Evolutionary conservation across 2,113 vertebrate species (phyloP).

Genomic region (Cheilinus undulatus): DNA sequence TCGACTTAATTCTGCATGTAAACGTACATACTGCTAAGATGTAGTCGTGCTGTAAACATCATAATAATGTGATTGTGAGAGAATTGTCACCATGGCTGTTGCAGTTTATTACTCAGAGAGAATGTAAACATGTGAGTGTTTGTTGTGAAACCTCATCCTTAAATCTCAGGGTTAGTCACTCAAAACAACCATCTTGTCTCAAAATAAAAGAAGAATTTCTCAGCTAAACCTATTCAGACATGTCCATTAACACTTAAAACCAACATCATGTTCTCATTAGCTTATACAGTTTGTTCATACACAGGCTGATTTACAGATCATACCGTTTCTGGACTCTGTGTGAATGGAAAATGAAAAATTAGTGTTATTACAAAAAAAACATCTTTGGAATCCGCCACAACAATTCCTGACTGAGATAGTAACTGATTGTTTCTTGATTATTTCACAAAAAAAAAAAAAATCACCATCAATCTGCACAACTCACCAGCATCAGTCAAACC

Average conservation of each 20-base stretch:
- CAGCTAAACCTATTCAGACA: constrained; percentile 62
- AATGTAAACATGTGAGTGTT: constrained; percentile 81
- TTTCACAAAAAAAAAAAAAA: constrained; percentile 72
- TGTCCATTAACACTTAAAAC: constrained; percentile 67
- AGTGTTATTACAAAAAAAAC: constrained; percentile 59
- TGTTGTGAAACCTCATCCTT: constrained; percentile 61
- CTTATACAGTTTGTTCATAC: constrained; percentile 86
- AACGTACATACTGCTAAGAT: no score
- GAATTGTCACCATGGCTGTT: constrained; percentile 59
- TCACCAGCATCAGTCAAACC: constrained; percentile 81
- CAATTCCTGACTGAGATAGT: constrained; percentile 77
- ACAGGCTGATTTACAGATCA: constrained; percentile 69
- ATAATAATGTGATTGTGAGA: constrained; percentile 59
- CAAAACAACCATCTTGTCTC: constrained; percentile 62
- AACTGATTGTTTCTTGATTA: constrained; percentile 82
- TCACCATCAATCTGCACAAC: constrained; percentile 72
- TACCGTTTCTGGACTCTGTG: constrained; percentile 79
- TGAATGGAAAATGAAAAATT: constrained; percentile 74
- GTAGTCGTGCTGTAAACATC: constrained; percentile 80
- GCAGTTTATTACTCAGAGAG: constrained; percentile 62
- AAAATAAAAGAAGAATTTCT: constrained; percentile 38
- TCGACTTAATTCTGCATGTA: no score
- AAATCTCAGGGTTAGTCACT: constrained; percentile 73
- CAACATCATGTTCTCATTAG: constrained; percentile 83
- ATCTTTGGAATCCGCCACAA: constrained; percentile 92